phyloP scores from a whole-genome alignment of 1,140 invertebrate genomes.

The Drosophila pruinosa region DNA sequence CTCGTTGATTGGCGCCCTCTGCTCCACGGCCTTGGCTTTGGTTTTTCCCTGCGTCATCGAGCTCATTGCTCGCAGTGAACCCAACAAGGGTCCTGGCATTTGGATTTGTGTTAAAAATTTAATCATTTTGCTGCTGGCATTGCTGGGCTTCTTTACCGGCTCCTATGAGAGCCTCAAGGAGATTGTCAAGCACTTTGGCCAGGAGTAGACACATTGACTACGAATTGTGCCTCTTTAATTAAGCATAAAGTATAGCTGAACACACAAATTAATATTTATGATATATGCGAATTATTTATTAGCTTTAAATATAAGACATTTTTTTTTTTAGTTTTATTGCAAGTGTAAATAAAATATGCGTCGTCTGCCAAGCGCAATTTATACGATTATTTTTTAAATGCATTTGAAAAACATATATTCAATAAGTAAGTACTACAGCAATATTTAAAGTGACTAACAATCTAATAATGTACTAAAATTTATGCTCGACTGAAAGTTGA shows the following conservation, averaged over 20 bases:
- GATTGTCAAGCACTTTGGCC: conserved; percentile 83
- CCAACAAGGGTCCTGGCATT: conserved; percentile 83
- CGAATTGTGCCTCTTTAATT: too few species aligned
- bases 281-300: conserved; percentile 8
- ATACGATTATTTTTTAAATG: neutral
- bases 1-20: conserved; percentile 94
- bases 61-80: conserved; percentile 86
- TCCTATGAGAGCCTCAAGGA: conserved; percentile 88
- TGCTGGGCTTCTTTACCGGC: conserved; percentile 88
- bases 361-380: neutral
- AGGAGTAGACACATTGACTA: conserved; percentile 54
- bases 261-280: neutral
- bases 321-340: conserved; percentile 1
- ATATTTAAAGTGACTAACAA: too few species aligned
- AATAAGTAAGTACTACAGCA: neutral
- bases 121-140: conserved; percentile 86
- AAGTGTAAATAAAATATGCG: conserved; percentile 32
- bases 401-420: neutral
- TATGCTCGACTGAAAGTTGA: too few species aligned
- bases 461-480: too few species aligned
- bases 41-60: conserved; percentile 96
- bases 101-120: conserved; percentile 85
- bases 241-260: too few species aligned
- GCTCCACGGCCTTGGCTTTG: conserved; percentile 92
- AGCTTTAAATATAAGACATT: conserved; percentile 8